Evolutionary conservation across 2,797 vertebrate species (phyloP).

Genomic region (Cryptoblepharus egeriae): DNA sequence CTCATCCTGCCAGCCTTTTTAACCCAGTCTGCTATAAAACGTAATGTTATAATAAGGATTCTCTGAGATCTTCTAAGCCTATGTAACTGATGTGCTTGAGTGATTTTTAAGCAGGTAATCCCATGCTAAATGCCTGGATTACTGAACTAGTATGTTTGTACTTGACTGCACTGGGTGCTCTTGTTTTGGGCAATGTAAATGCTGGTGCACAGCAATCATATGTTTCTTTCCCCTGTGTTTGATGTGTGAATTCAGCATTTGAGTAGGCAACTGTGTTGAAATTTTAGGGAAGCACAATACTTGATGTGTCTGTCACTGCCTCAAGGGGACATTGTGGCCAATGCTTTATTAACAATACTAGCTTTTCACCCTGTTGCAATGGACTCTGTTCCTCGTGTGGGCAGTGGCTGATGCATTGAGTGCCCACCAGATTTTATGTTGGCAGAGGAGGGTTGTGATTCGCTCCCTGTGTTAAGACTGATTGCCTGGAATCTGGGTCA

Average conservation of each 20-base stretch:
- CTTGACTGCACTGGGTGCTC: background rate
- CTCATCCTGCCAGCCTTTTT: too few relatives aligned
- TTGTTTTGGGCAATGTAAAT: background rate
- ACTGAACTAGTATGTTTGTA: too few relatives aligned
- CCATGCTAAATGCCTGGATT: too few relatives aligned
- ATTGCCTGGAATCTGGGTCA: constrained; percentile 71
- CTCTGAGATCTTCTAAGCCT: background rate
- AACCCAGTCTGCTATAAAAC: background rate
- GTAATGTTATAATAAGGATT: constrained; percentile 12
- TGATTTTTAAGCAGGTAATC: background rate
- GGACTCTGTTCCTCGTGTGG: background rate
- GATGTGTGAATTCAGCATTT: background rate
- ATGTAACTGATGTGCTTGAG: background rate
- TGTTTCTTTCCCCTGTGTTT: too few relatives aligned
- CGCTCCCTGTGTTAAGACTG: constrained; percentile 45
- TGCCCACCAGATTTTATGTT: rapidly evolving
- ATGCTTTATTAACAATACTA: background rate
- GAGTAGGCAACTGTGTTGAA: constrained; percentile 47
- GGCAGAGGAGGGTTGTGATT: background rate
- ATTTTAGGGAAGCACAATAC: constrained; percentile 23
- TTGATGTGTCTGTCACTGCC: background rate
- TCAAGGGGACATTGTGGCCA: background rate
- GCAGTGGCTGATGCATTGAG: background rate
- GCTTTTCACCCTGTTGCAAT: background rate
- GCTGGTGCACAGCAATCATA: background rate